Percentiles rank a stretch among this genome's conserved stretches.
phyloP scores from a whole-genome alignment of 2,888 invertebrate species.

The Orthosia gracilis region DNA sequence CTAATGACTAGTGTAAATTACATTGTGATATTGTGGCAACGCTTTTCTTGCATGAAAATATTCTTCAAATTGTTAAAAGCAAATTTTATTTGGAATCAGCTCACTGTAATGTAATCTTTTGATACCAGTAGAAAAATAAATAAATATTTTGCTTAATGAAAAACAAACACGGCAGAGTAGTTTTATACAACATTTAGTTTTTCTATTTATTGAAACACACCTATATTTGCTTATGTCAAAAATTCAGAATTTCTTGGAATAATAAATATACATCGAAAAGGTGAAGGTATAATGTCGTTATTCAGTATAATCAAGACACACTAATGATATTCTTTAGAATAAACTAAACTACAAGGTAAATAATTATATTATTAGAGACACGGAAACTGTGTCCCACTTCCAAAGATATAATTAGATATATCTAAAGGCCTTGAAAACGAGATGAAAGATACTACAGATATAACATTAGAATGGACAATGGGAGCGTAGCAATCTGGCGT shows the following conservation, averaged over 20 bases:
- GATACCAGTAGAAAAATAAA: too few relatives aligned
- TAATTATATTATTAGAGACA: background rate
- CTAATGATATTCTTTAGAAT: background rate
- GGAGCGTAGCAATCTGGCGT: slow-evolving; percentile 29
- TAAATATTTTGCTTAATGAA: too few relatives aligned
- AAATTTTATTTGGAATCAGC: background rate
- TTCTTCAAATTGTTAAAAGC: too few relatives aligned
- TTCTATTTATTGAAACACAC: too few relatives aligned
- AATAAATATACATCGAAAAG: background rate
- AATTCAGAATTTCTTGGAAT: background rate
- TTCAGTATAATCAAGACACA: background rate
- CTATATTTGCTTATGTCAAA: too few relatives aligned
- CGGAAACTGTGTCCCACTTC: background rate
- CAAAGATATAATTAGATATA: background rate
- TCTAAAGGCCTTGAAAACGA: background rate
- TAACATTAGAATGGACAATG: slow-evolving; percentile 15
- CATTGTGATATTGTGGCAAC: background rate
- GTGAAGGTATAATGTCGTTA: background rate
- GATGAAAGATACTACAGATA: background rate
- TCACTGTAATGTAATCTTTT: too few relatives aligned
- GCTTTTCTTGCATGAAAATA: too few relatives aligned
- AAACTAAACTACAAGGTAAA: background rate
- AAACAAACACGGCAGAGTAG: too few relatives aligned
- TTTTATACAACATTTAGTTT: too few relatives aligned
- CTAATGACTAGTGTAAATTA: slow-evolving; percentile 32